Evolutionary conservation across 2,888 invertebrate genomes (phyloP).

Genomic region (Orchesellides sinensis): DNA sequence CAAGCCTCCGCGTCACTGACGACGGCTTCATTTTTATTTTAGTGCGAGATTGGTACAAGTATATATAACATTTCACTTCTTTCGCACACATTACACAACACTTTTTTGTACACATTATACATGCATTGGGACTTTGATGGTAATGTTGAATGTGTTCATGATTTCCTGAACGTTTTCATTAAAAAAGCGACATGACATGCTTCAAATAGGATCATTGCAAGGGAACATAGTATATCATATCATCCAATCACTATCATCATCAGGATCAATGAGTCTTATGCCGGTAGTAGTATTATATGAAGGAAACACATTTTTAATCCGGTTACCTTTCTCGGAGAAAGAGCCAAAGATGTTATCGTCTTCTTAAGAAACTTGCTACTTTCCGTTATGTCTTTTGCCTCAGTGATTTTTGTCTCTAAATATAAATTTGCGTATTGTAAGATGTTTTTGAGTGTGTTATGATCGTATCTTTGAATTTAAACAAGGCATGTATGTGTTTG

Average conservation of each 20-base stretch:
- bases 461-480: no score
- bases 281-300: neutral
- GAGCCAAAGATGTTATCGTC: conserved; percentile 53
- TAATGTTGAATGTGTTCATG: no score
- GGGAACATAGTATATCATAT: conserved; percentile 28
- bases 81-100: neutral
- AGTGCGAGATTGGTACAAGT: no score
- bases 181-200: conserved; percentile 12
- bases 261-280: neutral
- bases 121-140: no score
- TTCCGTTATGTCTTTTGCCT: conserved; percentile 44
- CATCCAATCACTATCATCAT: neutral
- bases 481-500: neutral
- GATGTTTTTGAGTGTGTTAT: neutral
- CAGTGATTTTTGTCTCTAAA: conserved; percentile 21
- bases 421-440: neutral
- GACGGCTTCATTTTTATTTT: no score
- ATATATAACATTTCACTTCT: neutral
- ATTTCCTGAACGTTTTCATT: neutral
- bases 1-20: no score
- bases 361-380: conserved; percentile 24
- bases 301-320: neutral
- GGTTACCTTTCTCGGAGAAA: neutral
- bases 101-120: neutral
- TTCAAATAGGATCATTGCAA: conserved; percentile 47